Base-by-base conservation (phyloP, 2,888 invertebrate genomes). In the Eilema sororculum region DNA sequence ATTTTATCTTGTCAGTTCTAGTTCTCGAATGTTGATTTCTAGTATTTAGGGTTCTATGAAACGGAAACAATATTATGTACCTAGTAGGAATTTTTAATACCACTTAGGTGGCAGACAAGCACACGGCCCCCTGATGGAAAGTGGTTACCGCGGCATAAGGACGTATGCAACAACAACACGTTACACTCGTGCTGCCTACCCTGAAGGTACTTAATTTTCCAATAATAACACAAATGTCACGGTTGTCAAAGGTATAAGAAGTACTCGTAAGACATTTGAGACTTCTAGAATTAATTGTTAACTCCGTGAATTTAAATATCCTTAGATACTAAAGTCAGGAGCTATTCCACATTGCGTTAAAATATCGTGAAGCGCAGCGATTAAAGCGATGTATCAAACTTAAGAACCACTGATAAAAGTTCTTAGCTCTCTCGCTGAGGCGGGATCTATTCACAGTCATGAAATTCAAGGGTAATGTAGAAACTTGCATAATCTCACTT, bases 361-460 rank as follows among this genome's bases (percentile, higher is more conserved):
- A 77, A 77, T 80, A 83, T 78, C 72, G 69, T 73, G 67, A 75
- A 81, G 78, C 77, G 69, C 72, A 69, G 78, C 83, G 82, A 87
- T 87, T 82, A 88, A 83, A 77, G 79, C 87, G 87, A 89, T 89
- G 85, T 87, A 89, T 82, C 79, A 72, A 56, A 71, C 74, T 75
- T 81, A 73, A 64, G 68, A 37, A 79, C 60, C 61, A 61, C 57
- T 58, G 80, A 82, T 77, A 78, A 82, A 82, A 82, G 74, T 82
- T 76, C 52, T 72, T 70, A 73, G 76, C 75, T 75, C 68, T 69
- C 69, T 71, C 30, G 65, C 61, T 74, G 67, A 79, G 30, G 57
- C 72, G 62, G 73, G 81, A 76, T 78, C 71, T 75, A 65, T 69
- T 70, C 64, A 52, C n/a, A 72, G 60, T 71, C 66, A 69, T 69